Evolutionary conservation across 2,888 invertebrate species (phyloP), one percentile per base, ranked within the genome.

Genomic region (Anaspis maculata): DNA sequence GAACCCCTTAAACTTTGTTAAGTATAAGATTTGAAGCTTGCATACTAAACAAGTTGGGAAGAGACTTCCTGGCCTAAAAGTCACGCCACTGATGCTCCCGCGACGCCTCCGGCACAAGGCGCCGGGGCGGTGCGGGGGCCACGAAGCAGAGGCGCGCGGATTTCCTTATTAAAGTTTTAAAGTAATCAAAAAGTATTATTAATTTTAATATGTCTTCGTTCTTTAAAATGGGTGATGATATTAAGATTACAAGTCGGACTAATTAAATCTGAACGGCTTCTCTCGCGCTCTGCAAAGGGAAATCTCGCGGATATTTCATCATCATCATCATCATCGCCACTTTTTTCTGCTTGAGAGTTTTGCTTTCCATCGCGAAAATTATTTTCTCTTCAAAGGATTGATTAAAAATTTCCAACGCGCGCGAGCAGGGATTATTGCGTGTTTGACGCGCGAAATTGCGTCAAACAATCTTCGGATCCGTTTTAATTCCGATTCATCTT

Each of bases 151-250:
- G 19, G 19, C 19, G 19, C 5, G 9, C 40, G 40, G 39, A 44
- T 44, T 44, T 44, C 40, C 46, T 47, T 48, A 48, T 51, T 49
- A 55, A 57, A 57, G 46, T 57, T 56, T 43, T 43, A 51, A 57
- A 56, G 54, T 54, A 56, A 54, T 55, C 56, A 54, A 32, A 49
- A 54, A 57, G 57, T 53, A 55, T 55, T 57, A 56, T 54, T 56
- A 55, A 56, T 57, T 56, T 56, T 55, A 56, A 56, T 54, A 51
- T 47, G 51, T n/a, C n/a, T n/a, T n/a, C n/a, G n/a, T n/a, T n/a
- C n/a, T n/a, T n/a, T n/a, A n/a, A 46, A 49, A 52, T 49, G 43
- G 41, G 45, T 44, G 51, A 49, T 48, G 51, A 51, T 51, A 48
- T 55, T 45, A 45, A 49, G 50, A 53, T 50, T 48, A 48, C 43